phyloP scores from a whole-genome alignment of 2,797 vertebrate species.

The Gymnopithys bicolor region DNA sequence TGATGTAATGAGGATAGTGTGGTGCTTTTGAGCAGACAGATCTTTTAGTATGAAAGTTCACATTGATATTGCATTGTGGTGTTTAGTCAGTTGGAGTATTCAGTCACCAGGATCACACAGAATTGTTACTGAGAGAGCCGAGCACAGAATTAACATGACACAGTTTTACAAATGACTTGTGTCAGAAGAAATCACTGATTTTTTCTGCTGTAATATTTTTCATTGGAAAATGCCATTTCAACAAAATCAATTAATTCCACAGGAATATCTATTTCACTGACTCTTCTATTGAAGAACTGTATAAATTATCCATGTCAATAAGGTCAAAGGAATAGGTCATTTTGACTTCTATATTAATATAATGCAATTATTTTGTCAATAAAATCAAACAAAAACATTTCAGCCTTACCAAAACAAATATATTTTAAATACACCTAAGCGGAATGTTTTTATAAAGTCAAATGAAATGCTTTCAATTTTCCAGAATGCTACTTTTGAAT shows the following conservation, averaged over 20 bases:
- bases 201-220: not conserved
- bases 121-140: not conserved
- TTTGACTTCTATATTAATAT: not conserved
- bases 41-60: not conserved
- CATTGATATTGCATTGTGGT: not conserved
- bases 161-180: not conserved
- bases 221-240: not conserved
- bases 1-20: fast-evolving
- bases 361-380: not conserved
- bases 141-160: not conserved
- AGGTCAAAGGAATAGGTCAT: not conserved
- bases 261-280: not conserved
- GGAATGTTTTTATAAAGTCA: not conserved
- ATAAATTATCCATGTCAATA: not conserved
- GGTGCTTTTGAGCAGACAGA: fast-evolving
- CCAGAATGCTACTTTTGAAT: not conserved
- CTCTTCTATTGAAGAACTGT: not conserved
- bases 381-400: not conserved
- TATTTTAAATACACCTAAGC: not conserved
- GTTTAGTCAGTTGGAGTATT: not conserved
- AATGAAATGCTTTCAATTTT: not conserved
- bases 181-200: not conserved
- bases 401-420: not conserved
- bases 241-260: not conserved
- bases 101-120: not conserved